These are phyloP conservation scores for Ditula angustiorana DNA, from an alignment of 2,888 invertebrate species.

Conservation along the genomic window DNA sequence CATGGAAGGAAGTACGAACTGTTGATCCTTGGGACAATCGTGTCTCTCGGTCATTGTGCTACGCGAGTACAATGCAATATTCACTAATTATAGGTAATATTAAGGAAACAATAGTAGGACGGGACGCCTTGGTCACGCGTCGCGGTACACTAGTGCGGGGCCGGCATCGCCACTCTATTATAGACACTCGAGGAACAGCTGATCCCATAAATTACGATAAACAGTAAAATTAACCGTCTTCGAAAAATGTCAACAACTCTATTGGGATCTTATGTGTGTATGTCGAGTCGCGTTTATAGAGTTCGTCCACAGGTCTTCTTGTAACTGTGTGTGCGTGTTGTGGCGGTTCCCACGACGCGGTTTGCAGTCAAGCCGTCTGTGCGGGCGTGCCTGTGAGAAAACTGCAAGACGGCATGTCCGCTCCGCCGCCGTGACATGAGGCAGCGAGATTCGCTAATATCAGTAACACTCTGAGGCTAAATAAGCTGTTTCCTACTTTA, in stretches of 20 bases:
- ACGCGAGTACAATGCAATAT: slow-evolving; percentile 62
- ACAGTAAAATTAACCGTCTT: background rate
- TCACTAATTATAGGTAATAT: slow-evolving; percentile 58
- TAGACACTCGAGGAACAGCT: slow-evolving; percentile 24
- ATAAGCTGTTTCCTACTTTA: slow-evolving; percentile 70
- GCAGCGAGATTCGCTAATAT: slow-evolving; percentile 38
- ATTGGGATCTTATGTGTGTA: background rate
- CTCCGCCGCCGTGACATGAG: background rate
- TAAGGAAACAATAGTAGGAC: slow-evolving; percentile 58
- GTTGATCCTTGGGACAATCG: slow-evolving; percentile 52
- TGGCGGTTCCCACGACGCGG: background rate
- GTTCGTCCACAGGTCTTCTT: background rate
- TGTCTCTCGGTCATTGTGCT: slow-evolving; percentile 59
- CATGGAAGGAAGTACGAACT: slow-evolving; percentile 48
- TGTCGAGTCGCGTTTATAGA: background rate
- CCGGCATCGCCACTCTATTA: slow-evolving; percentile 7
- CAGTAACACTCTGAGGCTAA: slow-evolving; percentile 48
- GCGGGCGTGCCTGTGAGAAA: background rate
- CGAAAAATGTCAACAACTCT: background rate
- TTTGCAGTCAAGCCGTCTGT: background rate
- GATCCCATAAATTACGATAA: slow-evolving; percentile 16
- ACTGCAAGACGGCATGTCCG: background rate
- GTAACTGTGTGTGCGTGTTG: background rate
- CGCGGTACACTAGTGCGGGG: slow-evolving; percentile 46
- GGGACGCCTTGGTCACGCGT: slow-evolving; percentile 54